phyloP scores from a whole-genome alignment of 2,797 vertebrate genomes.

The Peromyscus aztecus region DNA sequence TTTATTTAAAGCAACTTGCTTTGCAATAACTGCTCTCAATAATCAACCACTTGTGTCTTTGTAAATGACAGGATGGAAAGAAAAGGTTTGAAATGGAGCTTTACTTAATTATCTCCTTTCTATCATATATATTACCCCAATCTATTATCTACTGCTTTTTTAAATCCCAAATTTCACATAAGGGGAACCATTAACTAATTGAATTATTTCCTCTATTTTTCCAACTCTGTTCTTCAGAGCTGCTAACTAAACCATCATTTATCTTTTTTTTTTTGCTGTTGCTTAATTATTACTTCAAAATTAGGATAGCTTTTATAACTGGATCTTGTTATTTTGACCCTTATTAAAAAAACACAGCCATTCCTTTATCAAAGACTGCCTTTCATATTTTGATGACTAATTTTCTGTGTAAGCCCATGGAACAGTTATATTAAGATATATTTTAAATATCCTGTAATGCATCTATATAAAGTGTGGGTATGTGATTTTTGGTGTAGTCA shows the following conservation, averaged over 20 bases:
- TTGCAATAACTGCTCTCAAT: background rate
- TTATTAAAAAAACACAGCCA: slow-evolving; percentile 29
- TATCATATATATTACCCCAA: background rate
- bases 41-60: background rate
- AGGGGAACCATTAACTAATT: slow-evolving; percentile 14
- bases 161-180: background rate
- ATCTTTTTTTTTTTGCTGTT: background rate
- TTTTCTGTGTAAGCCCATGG: background rate
- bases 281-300: slow-evolving; percentile 60
- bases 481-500: background rate
- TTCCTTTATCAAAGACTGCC: slow-evolving; percentile 54
- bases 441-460: background rate
- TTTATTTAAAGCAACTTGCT: background rate
- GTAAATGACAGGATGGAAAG: background rate
- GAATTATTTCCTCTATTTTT: background rate
- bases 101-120: background rate
- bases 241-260: slow-evolving; percentile 21
- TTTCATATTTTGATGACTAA: slow-evolving; percentile 58
- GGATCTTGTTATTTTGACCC: slow-evolving; percentile 35
- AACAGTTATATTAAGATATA: background rate
- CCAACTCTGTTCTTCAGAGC: background rate
- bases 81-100: background rate
- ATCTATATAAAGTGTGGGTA: background rate
- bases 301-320: slow-evolving; percentile 45
- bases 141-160: background rate